Percentiles rank a stretch among this genome's conserved stretches.
These are phyloP conservation scores for Gymnosoma rotundatum DNA, from an alignment of 2,888 invertebrate genomes.

Conservation along the genomic window DNA sequence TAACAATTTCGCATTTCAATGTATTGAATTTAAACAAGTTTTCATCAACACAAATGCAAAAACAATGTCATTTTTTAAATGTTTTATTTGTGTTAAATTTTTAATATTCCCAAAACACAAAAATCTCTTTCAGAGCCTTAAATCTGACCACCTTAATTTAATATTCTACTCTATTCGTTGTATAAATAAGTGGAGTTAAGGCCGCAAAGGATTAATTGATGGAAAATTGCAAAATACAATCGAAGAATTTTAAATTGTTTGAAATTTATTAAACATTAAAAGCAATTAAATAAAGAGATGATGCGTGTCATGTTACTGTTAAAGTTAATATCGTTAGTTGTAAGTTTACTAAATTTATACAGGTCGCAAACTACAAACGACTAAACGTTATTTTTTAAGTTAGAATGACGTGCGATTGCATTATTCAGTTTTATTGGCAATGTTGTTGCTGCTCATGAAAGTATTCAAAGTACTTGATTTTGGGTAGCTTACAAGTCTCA, in stretches of 20 bases:
- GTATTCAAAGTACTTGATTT: no score
- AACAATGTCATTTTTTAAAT: constrained; percentile 24
- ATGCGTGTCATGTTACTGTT: no score
- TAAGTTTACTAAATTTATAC: no score
- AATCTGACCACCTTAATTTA: constrained; percentile 8
- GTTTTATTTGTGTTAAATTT: constrained; percentile 56
- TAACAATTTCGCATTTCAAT: not conserved
- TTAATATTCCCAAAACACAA: constrained; percentile 31
- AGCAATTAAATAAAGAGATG: not conserved
- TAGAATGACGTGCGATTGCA: no score
- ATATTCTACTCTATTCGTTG: not conserved
- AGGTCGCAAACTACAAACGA: no score
- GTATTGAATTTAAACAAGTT: not conserved
- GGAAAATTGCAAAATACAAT: not conserved
- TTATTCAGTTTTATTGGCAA: no score
- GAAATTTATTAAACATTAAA: constrained; percentile 8
- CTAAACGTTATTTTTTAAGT: no score
- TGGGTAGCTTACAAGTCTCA: no score
- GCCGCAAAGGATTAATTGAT: constrained; percentile 44
- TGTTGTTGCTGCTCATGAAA: no score
- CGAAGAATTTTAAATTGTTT: constrained; percentile 33
- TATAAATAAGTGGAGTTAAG: constrained; percentile 10
- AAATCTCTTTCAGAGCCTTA: not conserved
- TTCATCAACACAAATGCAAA: constrained; percentile 18
- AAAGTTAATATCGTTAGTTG: no score